Evolutionary conservation across 1,140 invertebrate genomes (phyloP), one percentile per base, ranked within the genome.

Genomic region (Saccostrea echinata): DNA sequence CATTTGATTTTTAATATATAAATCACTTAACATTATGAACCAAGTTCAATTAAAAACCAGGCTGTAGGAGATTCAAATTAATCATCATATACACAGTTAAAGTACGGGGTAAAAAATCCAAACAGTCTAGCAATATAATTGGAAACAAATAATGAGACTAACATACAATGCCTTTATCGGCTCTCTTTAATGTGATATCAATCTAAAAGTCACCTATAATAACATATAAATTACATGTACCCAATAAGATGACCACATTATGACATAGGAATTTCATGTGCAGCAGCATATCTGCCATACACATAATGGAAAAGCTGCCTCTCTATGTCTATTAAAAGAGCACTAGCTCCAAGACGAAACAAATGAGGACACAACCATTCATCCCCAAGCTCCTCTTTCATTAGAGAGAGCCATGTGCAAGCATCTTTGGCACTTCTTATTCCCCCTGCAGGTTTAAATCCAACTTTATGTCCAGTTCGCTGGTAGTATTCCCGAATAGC

Each of bases 361-460:
- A 98, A 94, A 86, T 97, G 91, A 1, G 97, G 97, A 57, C 96
- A 96, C 1, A 99, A 94, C 98, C 98, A 99, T 55, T 97, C 96
- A 88, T 97, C 95, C 16, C 98, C 99, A 6, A 99, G 95, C 91
- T 98, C 96, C 93, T 97, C 96, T 93, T 98, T 97, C 27, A 99
- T 96, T 24, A 99, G 95, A 18, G 97, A 96, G 86, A 99, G 95
- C 98, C 98, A 99, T 43, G 97, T 95, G 53, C 99, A 95, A 0
- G 98, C 97, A 95, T 99, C 98, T 87, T 96, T 96, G 0, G 97
- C 96, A n/a, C 97, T 98, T 90, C 97, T 96, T 84, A 99, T 98
- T 33, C 99, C 99, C 81, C 99, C 99, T 76, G 99, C 99, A 87
- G 99, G 98, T 95, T 99, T 99, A 53, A 99, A 97, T 2, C 99